Evolutionary conservation across 2,113 vertebrate species (phyloP), one percentile per base, ranked within the genome.

Genomic region (Cephalopholis sonnerati): DNA sequence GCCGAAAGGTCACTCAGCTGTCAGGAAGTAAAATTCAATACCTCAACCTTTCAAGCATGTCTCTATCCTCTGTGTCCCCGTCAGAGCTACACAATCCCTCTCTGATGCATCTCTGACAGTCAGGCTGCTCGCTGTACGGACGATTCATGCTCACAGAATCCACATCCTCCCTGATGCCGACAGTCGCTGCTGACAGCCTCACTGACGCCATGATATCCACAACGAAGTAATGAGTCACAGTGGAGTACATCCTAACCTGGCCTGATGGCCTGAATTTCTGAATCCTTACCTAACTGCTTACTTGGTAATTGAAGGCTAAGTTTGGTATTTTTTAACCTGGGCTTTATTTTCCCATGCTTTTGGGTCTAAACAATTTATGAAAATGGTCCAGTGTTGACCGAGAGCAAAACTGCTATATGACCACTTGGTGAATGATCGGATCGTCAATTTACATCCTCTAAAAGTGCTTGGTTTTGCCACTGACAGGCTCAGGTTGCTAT

Each of bases 11-110:
- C 93, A 89, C 88, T 90, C 80, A 87, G 91, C 93, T 94, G 92
- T 93, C 93, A 92, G 91, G 89, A 91, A 91, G 89, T 89, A 92
- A 91, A 93, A 94, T 93, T 90, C 93, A 92, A 94, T 93, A 94
- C 86, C 87, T 88, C 92, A 94, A 94, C 93, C 93, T 93, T 94
- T 94, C 91, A 87, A 82, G 86, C 86, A 86, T 87, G 87, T 93
- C 93, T 94, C 91, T 86, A 92, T 93, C 90, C 89, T 89, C 81
- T 48, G 79, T 91, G 90, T 91, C 81, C 73, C 89, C 87, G 69
- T 92, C 92, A 90, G 79, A 90, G 90, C 84, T 62, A 64, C 90
- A 91, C 91, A 88, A 92, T 93, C 85, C 87, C 88, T 90, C 55
- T 77, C 74, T 87, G 89, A 87, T 77, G 87, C 81, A n/a, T 54